Conservation (phyloP, 2,113 vertebrate species). For the Rattus rattus region DNA sequence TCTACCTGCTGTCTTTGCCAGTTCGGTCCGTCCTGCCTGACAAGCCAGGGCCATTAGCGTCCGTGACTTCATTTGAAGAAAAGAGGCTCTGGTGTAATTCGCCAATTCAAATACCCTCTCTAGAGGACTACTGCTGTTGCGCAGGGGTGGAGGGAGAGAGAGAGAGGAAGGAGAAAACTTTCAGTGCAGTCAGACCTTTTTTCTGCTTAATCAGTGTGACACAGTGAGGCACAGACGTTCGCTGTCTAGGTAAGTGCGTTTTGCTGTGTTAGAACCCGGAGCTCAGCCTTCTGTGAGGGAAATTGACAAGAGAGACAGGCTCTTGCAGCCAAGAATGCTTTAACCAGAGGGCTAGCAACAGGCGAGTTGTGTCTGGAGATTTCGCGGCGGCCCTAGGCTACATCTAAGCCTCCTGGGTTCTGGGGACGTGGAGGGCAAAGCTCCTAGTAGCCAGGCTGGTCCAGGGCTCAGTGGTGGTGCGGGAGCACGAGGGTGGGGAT, state of each 20-base stretch:
- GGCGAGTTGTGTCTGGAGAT: conserved; percentile 47
- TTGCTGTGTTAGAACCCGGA: neutral
- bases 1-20: conserved; percentile 28
- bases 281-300: neutral
- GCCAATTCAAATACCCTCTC: conserved; percentile 52
- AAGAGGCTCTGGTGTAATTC: conserved; percentile 11
- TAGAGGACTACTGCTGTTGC: conserved; percentile 59
- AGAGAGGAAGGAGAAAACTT: conserved; percentile 79
- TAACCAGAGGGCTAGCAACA: conserved; percentile 67
- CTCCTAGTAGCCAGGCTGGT: neutral
- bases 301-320: neutral
- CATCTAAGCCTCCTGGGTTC: conserved; percentile 35
- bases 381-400: neutral
- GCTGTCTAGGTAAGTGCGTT: conserved; percentile 54
- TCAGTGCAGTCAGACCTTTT: conserved; percentile 60
- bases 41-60: neutral
- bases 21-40: neutral
- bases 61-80: conserved; percentile 46
- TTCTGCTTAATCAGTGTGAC: neutral
- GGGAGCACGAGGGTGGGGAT: neutral
- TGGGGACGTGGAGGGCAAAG: neutral
- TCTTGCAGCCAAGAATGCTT: neutral
- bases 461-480: neutral
- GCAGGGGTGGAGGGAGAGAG: conserved; percentile 44
- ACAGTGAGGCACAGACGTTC: neutral